Evolutionary conservation across 1,140 invertebrate genomes (phyloP).

Genomic region (Zaprionus nigranus): DNA sequence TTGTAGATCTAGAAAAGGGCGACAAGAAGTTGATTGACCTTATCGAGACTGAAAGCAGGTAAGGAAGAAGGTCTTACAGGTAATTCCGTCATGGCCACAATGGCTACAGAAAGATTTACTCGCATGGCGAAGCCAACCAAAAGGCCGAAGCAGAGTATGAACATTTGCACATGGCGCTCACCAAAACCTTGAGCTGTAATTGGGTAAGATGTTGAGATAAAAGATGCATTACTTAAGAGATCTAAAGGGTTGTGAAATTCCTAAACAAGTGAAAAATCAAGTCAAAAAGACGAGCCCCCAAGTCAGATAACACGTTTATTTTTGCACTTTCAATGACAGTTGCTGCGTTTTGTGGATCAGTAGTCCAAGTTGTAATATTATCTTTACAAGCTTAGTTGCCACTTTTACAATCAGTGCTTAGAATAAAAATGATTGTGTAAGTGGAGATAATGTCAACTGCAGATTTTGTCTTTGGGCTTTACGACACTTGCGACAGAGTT

Average conservation of each 20-base stretch:
- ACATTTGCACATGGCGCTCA: slow-evolving; percentile 87
- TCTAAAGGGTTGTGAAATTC: neutral
- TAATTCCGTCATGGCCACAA: slow-evolving; percentile 84
- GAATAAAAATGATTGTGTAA: neutral
- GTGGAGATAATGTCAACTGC: neutral
- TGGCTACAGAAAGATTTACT: slow-evolving; percentile 89
- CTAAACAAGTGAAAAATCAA: neutral
- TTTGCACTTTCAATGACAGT: neutral
- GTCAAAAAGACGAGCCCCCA: slow-evolving; percentile 3
- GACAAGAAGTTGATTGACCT: neutral
- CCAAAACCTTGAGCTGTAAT: slow-evolving; percentile 85
- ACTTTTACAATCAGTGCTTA: neutral
- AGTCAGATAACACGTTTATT: neutral
- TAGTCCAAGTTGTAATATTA: neutral
- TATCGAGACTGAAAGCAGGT: neutral
- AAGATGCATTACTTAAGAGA: neutral
- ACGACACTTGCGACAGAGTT: neutral
- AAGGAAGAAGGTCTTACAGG: slow-evolving; percentile 59
- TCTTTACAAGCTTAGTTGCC: neutral
- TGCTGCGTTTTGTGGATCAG: neutral
- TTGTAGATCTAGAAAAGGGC: slow-evolving; percentile 84
- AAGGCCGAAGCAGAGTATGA: slow-evolving; percentile 87
- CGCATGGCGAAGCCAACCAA: slow-evolving; percentile 87
- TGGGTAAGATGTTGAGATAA: neutral
- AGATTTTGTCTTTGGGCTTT: neutral